Percentiles rank a stretch among this genome's conserved stretches.
phyloP scores from a whole-genome alignment of 1,140 invertebrate species.

The Bombus superbus region DNA sequence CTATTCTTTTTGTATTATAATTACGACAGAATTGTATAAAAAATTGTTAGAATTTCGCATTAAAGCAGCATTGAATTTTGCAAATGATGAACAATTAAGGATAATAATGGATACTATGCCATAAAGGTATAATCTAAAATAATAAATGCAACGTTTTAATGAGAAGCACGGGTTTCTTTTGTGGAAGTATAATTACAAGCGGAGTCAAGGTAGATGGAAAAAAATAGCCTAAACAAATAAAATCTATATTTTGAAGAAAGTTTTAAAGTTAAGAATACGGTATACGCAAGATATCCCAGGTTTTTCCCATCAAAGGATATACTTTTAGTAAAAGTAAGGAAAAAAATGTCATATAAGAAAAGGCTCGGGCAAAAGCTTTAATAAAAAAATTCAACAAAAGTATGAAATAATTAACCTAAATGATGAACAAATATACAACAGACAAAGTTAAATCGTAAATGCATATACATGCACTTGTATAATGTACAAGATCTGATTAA shows the following conservation, averaged over 20 bases:
- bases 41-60: slow-evolving; percentile 12
- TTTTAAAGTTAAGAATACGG: not conserved
- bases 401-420: not conserved
- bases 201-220: not conserved
- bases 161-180: not conserved
- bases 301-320: not conserved
- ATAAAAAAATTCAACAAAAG: not conserved
- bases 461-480: not conserved
- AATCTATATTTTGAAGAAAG: not conserved
- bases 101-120: slow-evolving; percentile 4
- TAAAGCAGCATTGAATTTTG: slow-evolving; percentile 5
- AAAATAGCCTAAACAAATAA: not conserved
- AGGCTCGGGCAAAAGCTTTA: not conserved
- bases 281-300: not conserved
- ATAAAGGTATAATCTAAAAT: not conserved
- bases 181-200: not conserved
- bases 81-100: slow-evolving; percentile 2
- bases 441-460: not conserved
- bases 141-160: not conserved
- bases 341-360: not conserved
- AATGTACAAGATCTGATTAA: too few relatives aligned
- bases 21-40: not conserved
- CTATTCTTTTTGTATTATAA: not conserved
- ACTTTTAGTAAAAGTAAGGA: not conserved
- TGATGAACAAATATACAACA: not conserved